A percentile compares a stretch with the other conserved stretches of the same genome.
Conservation (phyloP, 2,113 vertebrate species). For the Triplophysa siluroides region DNA sequence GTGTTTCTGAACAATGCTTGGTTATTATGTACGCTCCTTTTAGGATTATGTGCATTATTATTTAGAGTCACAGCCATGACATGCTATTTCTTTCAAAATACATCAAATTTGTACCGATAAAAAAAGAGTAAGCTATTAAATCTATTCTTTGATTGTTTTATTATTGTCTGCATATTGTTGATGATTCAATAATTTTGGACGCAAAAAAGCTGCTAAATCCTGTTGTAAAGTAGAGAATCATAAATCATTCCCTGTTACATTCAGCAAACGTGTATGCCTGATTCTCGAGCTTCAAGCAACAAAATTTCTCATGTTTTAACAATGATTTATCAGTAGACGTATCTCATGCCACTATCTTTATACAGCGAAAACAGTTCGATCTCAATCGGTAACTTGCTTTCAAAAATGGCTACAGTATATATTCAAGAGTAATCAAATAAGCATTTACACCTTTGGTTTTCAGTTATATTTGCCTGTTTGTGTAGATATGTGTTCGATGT, state of each 20-base stretch:
- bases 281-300: constrained; percentile 29
- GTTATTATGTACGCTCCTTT: constrained; percentile 33
- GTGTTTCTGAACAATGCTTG: constrained; percentile 41
- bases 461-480: constrained; percentile 32
- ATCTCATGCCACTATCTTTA: constrained; percentile 48
- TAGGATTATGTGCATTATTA: constrained; percentile 4
- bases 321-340: constrained; percentile 13
- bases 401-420: constrained; percentile 53
- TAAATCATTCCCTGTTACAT: constrained; percentile 52
- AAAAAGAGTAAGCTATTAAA: constrained; percentile 39
- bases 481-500: constrained; percentile 44
- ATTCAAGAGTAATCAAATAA: constrained; percentile 64
- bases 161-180: constrained; percentile 47
- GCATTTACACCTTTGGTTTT: constrained; percentile 78
- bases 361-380: constrained; percentile 21
- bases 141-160: constrained; percentile 35
- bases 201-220: constrained; percentile 40
- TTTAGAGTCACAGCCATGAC: not conserved
- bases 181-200: constrained; percentile 42
- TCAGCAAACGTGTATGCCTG: constrained; percentile 1
- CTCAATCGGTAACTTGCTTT: constrained; percentile 30
- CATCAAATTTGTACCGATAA: constrained; percentile 4
- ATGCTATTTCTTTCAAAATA: not conserved
- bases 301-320: constrained; percentile 1
- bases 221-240: constrained; percentile 36